Conservation (phyloP, 2,888 invertebrate genomes). For the Chymomyza amoena region DNA sequence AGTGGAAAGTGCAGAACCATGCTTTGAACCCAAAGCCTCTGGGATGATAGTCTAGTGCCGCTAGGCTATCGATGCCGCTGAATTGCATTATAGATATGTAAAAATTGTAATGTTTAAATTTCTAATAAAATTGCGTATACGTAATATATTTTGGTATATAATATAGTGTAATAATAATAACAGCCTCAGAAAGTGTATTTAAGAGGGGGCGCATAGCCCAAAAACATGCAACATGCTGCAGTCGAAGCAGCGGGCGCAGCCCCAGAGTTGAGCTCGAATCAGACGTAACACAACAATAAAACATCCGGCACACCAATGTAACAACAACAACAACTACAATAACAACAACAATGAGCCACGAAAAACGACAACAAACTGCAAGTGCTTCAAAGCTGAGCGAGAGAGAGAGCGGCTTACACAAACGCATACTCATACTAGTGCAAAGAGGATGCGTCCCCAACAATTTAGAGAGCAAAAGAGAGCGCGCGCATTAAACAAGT, state of each 20-base stretch:
- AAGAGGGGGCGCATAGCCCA: slow-evolving; percentile 7
- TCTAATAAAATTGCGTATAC: too few relatives aligned
- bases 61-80: too few relatives aligned
- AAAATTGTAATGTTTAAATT: too few relatives aligned
- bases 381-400: neutral
- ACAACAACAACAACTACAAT: slow-evolving; percentile 13
- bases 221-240: slow-evolving; percentile 18
- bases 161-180: neutral
- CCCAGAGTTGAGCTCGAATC: neutral
- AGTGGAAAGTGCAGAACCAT: too few relatives aligned
- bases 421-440: neutral
- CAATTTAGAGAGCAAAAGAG: slow-evolving; percentile 17
- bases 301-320: slow-evolving; percentile 43
- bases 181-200: neutral
- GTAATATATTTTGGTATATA: too few relatives aligned
- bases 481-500: slow-evolving; percentile 25
- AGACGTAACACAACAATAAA: slow-evolving; percentile 46
- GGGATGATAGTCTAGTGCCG: too few relatives aligned
- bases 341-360: slow-evolving; percentile 31
- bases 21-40: too few relatives aligned
- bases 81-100: too few relatives aligned
- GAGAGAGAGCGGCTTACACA: neutral
- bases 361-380: slow-evolving; percentile 14
- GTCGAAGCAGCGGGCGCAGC: neutral
- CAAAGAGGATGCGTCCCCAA: slow-evolving; percentile 25